These are phyloP conservation scores for Callocephalon fimbriatum DNA, from an alignment of 2,113 vertebrate species.

Conservation along the genomic window DNA sequence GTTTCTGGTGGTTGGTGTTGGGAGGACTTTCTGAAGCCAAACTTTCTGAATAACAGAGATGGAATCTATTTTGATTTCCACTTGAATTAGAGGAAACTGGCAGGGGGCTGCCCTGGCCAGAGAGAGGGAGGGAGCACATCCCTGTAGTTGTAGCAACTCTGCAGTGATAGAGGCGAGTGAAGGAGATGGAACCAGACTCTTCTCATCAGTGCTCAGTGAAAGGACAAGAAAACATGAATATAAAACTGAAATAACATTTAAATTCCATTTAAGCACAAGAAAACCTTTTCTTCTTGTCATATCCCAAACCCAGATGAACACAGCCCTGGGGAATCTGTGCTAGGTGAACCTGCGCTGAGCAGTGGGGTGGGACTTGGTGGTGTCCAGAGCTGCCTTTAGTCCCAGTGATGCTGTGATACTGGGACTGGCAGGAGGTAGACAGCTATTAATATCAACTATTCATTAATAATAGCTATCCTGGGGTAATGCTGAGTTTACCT, in stretches of 20 bases:
- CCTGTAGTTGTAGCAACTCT: neutral
- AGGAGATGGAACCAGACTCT: neutral
- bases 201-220: neutral
- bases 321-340: neutral
- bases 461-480: neutral
- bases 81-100: neutral
- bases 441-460: neutral
- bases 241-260: neutral
- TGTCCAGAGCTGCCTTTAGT: neutral
- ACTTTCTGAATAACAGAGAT: neutral
- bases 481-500: neutral
- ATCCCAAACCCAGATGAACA: neutral
- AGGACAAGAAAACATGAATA: neutral
- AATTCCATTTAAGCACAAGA: neutral
- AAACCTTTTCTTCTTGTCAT: neutral
- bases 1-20: neutral
- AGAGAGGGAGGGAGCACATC: neutral
- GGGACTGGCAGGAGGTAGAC: neutral
- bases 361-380: accelerated
- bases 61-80: neutral
- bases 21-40: neutral
- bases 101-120: neutral
- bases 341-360: neutral
- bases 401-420: neutral
- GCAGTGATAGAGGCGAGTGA: neutral